Conservation (phyloP, 2,113 vertebrate species). For the Chloroceryle aenea region DNA sequence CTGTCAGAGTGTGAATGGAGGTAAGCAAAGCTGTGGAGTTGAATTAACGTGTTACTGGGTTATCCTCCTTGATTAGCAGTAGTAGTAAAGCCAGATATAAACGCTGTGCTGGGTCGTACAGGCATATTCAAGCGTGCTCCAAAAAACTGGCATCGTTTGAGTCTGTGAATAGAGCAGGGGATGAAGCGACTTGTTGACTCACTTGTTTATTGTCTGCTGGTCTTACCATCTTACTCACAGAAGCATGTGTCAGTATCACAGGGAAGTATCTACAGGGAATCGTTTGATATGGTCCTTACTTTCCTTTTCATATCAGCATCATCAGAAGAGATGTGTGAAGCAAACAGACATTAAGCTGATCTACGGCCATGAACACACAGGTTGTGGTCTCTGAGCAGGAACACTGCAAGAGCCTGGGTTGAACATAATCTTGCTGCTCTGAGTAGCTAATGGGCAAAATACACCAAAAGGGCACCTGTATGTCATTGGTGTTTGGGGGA, state of each 20-base stretch:
- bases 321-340: not conserved
- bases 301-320: not conserved
- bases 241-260: not conserved
- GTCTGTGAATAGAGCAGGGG: not conserved
- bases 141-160: not conserved
- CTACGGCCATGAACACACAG: fast-evolving
- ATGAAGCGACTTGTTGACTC: not conserved
- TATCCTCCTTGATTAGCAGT: not conserved
- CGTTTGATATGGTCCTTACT: not conserved
- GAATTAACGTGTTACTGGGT: not conserved
- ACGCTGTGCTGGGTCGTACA: not conserved
- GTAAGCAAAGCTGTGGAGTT: not conserved
- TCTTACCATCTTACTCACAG: not conserved
- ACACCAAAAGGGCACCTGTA: fast-evolving
- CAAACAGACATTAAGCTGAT: not conserved
- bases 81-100: not conserved
- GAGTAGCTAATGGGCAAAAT: not conserved
- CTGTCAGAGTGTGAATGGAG: not conserved
- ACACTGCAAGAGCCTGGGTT: not conserved
- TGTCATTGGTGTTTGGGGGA: fast-evolving
- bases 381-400: not conserved
- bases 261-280: not conserved
- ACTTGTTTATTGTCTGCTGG: not conserved
- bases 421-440: not conserved
- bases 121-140: not conserved